Conservation (phyloP, 2,113 vertebrate species). For the Leptosomus discolor region DNA sequence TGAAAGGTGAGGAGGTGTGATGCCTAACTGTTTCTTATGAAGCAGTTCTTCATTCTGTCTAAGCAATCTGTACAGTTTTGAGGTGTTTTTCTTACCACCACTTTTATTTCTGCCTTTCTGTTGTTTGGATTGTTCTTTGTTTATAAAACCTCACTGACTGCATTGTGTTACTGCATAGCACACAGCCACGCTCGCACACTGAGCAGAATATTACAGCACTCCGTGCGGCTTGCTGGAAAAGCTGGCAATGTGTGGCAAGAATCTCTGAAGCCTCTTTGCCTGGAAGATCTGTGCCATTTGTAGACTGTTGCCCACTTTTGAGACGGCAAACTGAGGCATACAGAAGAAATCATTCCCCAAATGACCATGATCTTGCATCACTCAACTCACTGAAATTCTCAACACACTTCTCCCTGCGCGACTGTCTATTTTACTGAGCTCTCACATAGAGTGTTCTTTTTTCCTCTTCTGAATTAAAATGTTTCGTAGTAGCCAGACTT, state of each 20-base stretch:
- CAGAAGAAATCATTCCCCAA: neutral
- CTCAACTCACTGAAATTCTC: neutral
- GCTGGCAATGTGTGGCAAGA: neutral
- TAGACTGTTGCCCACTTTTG: neutral
- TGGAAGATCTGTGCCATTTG: neutral
- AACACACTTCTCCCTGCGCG: neutral
- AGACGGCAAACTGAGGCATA: neutral
- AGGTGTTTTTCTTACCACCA: neutral
- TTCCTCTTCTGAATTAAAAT: neutral
- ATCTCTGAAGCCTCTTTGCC: neutral
- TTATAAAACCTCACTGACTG: neutral
- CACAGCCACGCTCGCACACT: rapidly evolving
- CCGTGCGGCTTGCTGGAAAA: neutral
- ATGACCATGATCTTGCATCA: rapidly evolving
- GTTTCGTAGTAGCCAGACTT: neutral
- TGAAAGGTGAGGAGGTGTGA: neutral
- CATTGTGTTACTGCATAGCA: neutral
- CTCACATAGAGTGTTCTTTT: neutral
- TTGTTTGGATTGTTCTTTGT: neutral
- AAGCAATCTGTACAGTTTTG: neutral
- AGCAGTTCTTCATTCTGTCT: neutral
- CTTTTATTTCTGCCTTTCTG: neutral
- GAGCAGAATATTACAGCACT: neutral
- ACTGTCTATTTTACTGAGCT: neutral
- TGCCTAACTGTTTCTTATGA: neutral